phyloP scores from a whole-genome alignment of 2,888 invertebrate species.

The Desoria tigrina region DNA sequence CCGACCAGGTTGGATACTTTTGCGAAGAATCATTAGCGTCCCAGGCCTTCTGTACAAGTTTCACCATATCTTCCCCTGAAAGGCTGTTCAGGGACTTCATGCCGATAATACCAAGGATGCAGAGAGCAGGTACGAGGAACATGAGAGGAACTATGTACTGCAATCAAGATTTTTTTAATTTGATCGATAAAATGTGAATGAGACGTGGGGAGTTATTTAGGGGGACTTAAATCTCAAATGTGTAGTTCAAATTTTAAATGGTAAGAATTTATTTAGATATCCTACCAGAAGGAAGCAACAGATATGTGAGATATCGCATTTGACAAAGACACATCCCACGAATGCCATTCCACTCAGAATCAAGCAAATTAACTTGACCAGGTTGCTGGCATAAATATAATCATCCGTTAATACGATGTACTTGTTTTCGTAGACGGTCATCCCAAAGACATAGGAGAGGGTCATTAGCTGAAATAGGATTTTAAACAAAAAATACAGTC shows the following conservation, averaged over 20 bases:
- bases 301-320: conserved; percentile 15
- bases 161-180: background rate
- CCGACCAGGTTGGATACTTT: background rate
- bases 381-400: background rate
- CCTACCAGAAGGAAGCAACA: conserved; percentile 12
- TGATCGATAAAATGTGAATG: no score
- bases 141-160: conserved; percentile 8
- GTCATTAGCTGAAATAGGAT: conserved; percentile 3
- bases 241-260: background rate
- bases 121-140: background rate
- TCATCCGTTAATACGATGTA: conserved; percentile 4
- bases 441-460: conserved; percentile 3
- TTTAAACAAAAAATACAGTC: background rate
- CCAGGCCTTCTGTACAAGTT: background rate
- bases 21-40: background rate
- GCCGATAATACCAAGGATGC: background rate
- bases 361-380: conserved; percentile 10
- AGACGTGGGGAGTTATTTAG: no score
- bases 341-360: background rate
- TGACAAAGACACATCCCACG: conserved; percentile 17
- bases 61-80: no score
- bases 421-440: background rate
- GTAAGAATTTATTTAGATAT: background rate
- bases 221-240: background rate
- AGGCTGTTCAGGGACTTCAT: background rate